phyloP scores from a whole-genome alignment of 2,113 vertebrate genomes.

The Myiozetetes cayanensis region DNA sequence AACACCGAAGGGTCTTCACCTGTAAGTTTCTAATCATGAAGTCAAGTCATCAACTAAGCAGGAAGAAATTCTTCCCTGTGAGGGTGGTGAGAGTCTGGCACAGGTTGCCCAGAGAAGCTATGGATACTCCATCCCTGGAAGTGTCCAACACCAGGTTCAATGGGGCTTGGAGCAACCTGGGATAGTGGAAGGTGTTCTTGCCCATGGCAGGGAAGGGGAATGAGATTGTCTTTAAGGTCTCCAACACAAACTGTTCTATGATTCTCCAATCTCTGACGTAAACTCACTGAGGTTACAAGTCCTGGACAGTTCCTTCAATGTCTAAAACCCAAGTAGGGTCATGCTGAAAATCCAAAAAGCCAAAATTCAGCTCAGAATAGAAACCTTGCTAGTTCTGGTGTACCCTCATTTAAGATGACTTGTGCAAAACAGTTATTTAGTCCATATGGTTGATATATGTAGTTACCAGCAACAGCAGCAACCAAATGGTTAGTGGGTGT shows the following conservation, averaged over 20 bases:
- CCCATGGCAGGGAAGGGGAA: rapidly evolving
- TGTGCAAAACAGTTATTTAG: background rate
- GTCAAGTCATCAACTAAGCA: background rate
- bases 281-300: rapidly evolving
- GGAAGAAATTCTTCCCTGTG: background rate
- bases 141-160: background rate
- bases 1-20: background rate
- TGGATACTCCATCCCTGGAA: background rate
- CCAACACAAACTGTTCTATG: rapidly evolving
- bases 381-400: background rate
- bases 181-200: background rate
- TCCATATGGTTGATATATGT: background rate
- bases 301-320: background rate
- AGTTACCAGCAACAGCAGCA: background rate
- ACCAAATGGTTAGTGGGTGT: background rate
- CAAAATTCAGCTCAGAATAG: background rate
- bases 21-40: background rate
- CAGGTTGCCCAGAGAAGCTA: background rate
- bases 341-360: background rate
- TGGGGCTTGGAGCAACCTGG: background rate
- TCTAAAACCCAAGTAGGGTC: background rate
- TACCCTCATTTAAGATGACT: background rate
- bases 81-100: rapidly evolving
- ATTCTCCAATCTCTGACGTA: background rate
- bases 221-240: too few species aligned